Base-by-base conservation (phyloP, 2,113 vertebrate genomes). In the Stercorarius parasiticus region DNA sequence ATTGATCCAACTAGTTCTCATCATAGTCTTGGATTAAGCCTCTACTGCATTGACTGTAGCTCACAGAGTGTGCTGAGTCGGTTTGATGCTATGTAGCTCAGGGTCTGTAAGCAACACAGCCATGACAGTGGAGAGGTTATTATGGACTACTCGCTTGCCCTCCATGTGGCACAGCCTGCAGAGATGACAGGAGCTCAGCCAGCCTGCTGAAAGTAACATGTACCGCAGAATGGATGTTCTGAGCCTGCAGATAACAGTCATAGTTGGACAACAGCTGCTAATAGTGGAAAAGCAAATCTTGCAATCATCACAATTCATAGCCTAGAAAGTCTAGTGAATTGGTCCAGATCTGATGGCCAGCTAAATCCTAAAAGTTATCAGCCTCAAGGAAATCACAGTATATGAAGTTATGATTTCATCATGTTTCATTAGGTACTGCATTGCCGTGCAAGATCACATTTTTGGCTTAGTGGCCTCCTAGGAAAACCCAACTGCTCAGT, bases 391-490 rank as follows among this genome's bases (percentile, higher is more conserved):
- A 85, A 82, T 80, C 78, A 76, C 70, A 91, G 70, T 62, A 49
- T 23, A 90, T 21, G 66, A 94, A 87, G 79, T 91, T 79, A 91
- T 45, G 30, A 87, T 93, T 94, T 94, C 78, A 85, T 80, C 78
- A 10, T 85, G 70, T 76, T 94, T 89, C 78, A 82, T 88, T 83
- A 80, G 69, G 72, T 64, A 92, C 45, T 59, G 59, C 73, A 71
- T 56, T 94, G 81, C 87, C 90, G 49, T 72, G 66, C 90, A 90
- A 85, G 49, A 93, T 82, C 77, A 49, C 59, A 87, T 85, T 92
- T 93, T 94, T 94, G 67, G 92, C 82, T 93, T 70, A 83, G 66
- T 66, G 42, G 53, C 71, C 55, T 94, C 90, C 82, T 77, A 97
- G 87, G 70, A 93, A 91, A 93, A 91, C 47, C 69, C 84, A 88